Conservation (phyloP, 1,140 invertebrate species). For the Camponotus pennsylvanicus region DNA sequence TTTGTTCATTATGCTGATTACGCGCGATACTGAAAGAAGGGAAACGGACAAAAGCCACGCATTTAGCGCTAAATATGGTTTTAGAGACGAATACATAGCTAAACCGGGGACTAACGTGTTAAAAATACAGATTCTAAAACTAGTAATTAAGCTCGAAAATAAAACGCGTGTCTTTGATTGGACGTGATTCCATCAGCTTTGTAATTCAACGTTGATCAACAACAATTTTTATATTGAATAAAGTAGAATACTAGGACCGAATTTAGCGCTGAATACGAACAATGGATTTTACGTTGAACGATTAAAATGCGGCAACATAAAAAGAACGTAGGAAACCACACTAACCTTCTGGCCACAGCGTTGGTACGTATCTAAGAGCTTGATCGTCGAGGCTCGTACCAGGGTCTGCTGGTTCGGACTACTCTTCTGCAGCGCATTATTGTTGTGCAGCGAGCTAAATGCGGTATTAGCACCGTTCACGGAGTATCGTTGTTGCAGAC, state of each 20-base stretch:
- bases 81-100: neutral
- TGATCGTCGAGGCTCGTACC: conserved; percentile 91
- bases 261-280: conserved; percentile 15
- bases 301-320: conserved; percentile 6
- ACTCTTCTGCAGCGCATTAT: conserved; percentile 86
- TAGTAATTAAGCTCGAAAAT: neutral
- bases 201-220: neutral
- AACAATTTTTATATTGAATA: neutral
- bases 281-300: neutral
- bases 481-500: conserved; percentile 81
- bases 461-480: conserved; percentile 84
- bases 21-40: neutral
- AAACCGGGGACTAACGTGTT: neutral
- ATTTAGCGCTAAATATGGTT: conserved; percentile 11
- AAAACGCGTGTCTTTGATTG: neutral
- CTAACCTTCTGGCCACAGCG: conserved; percentile 90
- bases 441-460: conserved; percentile 83
- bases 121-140: neutral
- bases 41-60: conserved; percentile 12
- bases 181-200: neutral
- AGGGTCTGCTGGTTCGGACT: conserved; percentile 88
- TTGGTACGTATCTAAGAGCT: conserved; percentile 91
- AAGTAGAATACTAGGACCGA: neutral
- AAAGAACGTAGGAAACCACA: conserved; percentile 48
- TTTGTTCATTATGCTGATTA: conserved; percentile 38